phyloP scores from a whole-genome alignment of 2,113 vertebrate species.

The Callipepla californica region DNA sequence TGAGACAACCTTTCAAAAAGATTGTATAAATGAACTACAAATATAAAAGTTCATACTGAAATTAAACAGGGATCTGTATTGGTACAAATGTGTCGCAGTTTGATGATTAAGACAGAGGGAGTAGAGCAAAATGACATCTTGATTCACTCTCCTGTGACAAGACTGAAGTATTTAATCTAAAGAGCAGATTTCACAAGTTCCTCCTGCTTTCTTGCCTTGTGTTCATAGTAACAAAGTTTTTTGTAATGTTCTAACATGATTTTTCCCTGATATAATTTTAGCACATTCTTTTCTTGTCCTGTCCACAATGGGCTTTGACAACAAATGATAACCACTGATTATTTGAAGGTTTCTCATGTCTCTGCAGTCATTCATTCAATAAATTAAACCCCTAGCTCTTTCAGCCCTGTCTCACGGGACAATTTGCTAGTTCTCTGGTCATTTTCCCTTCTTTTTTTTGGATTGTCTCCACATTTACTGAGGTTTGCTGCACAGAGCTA shows the following conservation, averaged over 20 bases:
- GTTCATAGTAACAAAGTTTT: background rate
- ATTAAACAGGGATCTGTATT: background rate
- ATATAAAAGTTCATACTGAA: background rate
- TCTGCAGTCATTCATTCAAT: background rate
- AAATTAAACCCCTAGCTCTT: background rate
- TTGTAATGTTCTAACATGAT: background rate
- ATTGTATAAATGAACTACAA: background rate
- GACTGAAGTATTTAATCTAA: background rate
- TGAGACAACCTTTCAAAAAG: background rate
- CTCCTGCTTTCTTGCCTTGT: background rate
- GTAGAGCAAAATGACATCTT: background rate
- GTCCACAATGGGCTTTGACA: background rate
- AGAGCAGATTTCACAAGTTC: background rate
- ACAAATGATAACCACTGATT: background rate
- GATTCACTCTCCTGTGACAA: background rate
- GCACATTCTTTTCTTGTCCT: background rate
- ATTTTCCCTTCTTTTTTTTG: conserved; percentile 31
- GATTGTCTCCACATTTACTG: background rate
- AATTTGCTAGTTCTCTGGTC: background rate
- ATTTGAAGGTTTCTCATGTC: background rate
- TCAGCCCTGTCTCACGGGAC: background rate
- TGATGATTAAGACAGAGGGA: background rate
- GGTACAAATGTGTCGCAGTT: background rate
- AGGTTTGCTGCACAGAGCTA: conserved; percentile 1
- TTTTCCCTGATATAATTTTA: background rate